phyloP scores from a whole-genome alignment of 2,113 vertebrate species.

The Collichthys lucidus region DNA sequence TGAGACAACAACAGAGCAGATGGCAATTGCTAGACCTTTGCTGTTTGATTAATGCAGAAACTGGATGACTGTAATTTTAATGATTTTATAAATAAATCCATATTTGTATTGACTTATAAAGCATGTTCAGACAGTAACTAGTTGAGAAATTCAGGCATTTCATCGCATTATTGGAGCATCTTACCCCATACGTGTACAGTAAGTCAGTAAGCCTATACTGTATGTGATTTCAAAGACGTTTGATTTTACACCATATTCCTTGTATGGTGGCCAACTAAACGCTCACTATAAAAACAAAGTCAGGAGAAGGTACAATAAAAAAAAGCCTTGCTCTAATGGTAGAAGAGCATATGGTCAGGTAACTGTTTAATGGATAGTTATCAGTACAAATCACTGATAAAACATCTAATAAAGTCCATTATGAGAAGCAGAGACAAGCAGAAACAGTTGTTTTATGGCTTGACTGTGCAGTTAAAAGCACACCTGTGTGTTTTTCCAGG shows the following conservation, averaged over 20 bases:
- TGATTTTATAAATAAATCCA: neutral
- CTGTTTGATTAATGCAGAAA: neutral
- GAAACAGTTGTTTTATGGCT: constrained; percentile 67
- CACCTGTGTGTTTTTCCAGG: constrained; percentile 67
- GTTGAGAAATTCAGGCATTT: neutral
- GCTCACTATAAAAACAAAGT: constrained; percentile 39
- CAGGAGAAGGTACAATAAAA: constrained; percentile 30
- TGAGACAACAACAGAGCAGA: constrained; percentile 3
- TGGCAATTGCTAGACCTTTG: neutral
- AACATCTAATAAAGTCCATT: constrained; percentile 43
- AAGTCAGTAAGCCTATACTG: neutral
- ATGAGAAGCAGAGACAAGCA: constrained; percentile 34
- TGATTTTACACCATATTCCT: constrained; percentile 15
- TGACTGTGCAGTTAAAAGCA: constrained; percentile 34
- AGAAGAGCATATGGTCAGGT: constrained; percentile 50
- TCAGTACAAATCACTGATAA: constrained; percentile 42
- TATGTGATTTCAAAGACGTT: neutral
- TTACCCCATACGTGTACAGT: neutral
- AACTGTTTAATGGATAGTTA: constrained; percentile 41
- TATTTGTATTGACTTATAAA: neutral
- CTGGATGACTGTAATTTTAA: neutral
- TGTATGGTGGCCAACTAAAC: constrained; percentile 3
- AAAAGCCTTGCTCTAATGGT: neutral
- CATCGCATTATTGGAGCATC: neutral
- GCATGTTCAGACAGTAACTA: neutral